A percentile compares a stretch with the other conserved stretches of the same genome.
These are phyloP conservation scores for Halictus quadricinctus DNA, from an alignment of 2,888 invertebrate species.

Conservation along the genomic window DNA sequence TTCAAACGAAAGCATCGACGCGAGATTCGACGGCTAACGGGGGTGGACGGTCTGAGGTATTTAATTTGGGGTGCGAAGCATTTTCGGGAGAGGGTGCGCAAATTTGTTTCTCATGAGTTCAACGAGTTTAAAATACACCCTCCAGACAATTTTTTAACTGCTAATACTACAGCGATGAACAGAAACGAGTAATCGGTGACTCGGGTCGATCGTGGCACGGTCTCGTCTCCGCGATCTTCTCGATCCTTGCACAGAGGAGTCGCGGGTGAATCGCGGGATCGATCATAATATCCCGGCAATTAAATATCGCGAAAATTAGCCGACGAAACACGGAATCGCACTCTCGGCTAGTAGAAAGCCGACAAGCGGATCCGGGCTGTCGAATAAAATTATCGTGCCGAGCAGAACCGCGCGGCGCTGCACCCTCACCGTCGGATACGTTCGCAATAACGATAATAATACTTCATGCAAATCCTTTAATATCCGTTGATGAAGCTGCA, in stretches of 20 bases:
- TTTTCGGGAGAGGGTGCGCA: neutral
- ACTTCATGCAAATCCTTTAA: constrained; percentile 82
- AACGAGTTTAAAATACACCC: neutral
- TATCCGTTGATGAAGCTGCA: constrained; percentile 81
- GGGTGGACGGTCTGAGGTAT: neutral
- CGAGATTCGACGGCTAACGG: neutral
- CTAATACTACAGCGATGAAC: too few relatives aligned
- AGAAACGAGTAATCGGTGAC: neutral
- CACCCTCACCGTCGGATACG: constrained; percentile 66
- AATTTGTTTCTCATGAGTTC: neutral
- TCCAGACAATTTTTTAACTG: too few relatives aligned
- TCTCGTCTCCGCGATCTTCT: constrained; percentile 26
- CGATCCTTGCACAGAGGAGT: constrained; percentile 10
- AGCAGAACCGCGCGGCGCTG: constrained; percentile 10
- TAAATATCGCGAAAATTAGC: constrained; percentile 60
- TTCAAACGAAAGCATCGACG: too few relatives aligned
- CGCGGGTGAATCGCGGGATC: constrained; percentile 45
- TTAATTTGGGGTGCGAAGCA: neutral
- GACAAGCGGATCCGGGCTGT: constrained; percentile 62
- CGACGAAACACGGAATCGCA: constrained; percentile 67
- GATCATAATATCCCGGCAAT: constrained; percentile 57
- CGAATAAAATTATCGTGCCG: constrained; percentile 68
- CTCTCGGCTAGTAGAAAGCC: constrained; percentile 59
- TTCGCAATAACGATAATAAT: constrained; percentile 79
- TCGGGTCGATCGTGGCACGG: neutral